Conservation (phyloP, 2,113 vertebrate genomes). For the Saccopteryx leptura region DNA sequence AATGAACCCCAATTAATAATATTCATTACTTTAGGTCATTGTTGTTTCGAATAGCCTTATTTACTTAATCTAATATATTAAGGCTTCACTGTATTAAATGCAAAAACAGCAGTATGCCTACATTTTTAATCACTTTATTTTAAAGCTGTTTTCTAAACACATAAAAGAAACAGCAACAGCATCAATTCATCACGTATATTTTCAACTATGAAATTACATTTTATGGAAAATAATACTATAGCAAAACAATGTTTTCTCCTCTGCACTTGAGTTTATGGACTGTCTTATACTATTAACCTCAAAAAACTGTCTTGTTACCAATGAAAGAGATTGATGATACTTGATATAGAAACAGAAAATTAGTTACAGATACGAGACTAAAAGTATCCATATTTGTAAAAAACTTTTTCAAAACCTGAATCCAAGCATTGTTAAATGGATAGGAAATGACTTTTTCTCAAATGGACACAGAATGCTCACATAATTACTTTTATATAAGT, state of each 20-base stretch:
- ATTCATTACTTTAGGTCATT: background rate
- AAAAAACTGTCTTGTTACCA: constrained; percentile 4
- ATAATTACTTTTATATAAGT: background rate
- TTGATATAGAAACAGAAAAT: constrained; percentile 66
- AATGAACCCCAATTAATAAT: background rate
- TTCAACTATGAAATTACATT: constrained; percentile 59
- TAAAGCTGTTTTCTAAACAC: background rate
- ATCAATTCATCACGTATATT: constrained; percentile 42
- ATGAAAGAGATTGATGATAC: constrained; percentile 7
- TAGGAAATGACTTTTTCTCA: background rate
- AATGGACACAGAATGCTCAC: background rate
- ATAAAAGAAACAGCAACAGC: background rate
- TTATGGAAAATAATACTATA: constrained; percentile 36
- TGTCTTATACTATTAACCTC: constrained; percentile 66
- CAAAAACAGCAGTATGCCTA: background rate
- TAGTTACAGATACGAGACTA: constrained; percentile 30
- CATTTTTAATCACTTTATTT: constrained; percentile 47
- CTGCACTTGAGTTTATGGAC: constrained; percentile 36
- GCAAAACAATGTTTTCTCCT: constrained; percentile 43
- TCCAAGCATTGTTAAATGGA: constrained; percentile 26
- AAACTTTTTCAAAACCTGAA: background rate
- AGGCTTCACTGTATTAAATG: background rate
- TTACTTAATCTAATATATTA: background rate
- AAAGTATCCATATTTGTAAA: background rate
- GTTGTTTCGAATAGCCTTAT: background rate